Percentiles rank a stretch among this genome's conserved stretches.
Evolutionary conservation across 2,113 vertebrate genomes (phyloP).

Genomic region (Sylvietta virens): DNA sequence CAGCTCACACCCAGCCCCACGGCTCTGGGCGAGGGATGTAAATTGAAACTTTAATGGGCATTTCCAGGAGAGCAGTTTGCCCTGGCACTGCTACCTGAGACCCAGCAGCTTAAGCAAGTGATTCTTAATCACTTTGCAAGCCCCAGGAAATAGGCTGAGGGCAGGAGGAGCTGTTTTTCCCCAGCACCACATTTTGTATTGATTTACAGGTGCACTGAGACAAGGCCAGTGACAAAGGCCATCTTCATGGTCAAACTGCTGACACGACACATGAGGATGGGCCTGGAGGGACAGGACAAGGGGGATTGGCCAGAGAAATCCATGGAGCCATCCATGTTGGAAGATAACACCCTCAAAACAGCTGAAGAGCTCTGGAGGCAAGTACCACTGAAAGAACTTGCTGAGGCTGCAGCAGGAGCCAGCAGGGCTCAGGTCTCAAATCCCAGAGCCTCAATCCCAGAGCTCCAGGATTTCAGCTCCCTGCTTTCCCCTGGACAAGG

Average conservation of each 20-base stretch:
- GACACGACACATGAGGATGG: accelerated
- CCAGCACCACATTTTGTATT: accelerated
- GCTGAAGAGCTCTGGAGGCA: background rate
- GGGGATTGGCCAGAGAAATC: background rate
- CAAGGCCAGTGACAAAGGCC: background rate
- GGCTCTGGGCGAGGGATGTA: background rate
- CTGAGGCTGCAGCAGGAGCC: background rate
- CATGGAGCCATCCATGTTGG: background rate
- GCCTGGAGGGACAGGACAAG: background rate
- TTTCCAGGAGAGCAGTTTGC: background rate
- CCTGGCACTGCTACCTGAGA: background rate
- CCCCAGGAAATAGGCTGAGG: background rate
- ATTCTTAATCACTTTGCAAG: background rate
- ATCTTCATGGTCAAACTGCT: background rate
- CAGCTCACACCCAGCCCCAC: background rate
- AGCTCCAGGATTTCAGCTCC: background rate
- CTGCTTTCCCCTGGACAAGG: too few species aligned
- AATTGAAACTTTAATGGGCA: background rate
- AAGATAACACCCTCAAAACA: too few species aligned
- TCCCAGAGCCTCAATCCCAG: background rate
- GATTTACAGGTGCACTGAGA: background rate
- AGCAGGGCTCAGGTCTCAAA: background rate
- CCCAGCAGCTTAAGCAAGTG: background rate
- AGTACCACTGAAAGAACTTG: background rate
- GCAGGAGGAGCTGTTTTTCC: background rate